Conservation (phyloP, 2,888 invertebrate species). For the Drosophila koepferae region DNA sequence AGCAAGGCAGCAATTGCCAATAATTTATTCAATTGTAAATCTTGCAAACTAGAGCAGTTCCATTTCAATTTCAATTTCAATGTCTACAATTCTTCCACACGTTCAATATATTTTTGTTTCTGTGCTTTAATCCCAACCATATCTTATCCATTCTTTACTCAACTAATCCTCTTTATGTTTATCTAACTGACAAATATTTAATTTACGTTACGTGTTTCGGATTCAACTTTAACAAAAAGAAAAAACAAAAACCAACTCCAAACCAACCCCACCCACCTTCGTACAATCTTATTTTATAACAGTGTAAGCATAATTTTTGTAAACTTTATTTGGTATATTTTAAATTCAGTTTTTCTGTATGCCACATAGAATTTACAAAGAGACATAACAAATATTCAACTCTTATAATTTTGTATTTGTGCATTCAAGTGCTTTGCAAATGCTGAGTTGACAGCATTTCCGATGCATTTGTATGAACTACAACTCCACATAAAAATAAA, state of each 20-base stretch:
- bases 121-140: slow-evolving; percentile 11
- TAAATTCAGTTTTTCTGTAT: slow-evolving; percentile 22
- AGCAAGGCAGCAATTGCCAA: slow-evolving; percentile 17
- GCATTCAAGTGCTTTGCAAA: slow-evolving; percentile 60
- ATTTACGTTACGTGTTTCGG: slow-evolving; percentile 51
- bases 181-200: slow-evolving; percentile 37
- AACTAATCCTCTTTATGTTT: slow-evolving; percentile 36
- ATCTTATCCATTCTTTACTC: not conserved
- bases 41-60: slow-evolving; percentile 13
- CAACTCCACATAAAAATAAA: slow-evolving; percentile 19
- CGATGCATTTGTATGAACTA: slow-evolving; percentile 52
- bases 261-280: not conserved
- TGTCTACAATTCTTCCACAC: slow-evolving; percentile 41
- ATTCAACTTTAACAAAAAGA: slow-evolving; percentile 22
- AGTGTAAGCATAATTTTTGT: slow-evolving; percentile 47
- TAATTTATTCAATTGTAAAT: slow-evolving; percentile 55
- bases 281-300: slow-evolving; percentile 3
- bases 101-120: slow-evolving; percentile 38
- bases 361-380: slow-evolving; percentile 70
- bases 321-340: slow-evolving; percentile 69
- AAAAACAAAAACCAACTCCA: not conserved
- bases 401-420: slow-evolving; percentile 29
- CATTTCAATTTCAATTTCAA: slow-evolving; percentile 17
- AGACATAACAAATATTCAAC: not conserved
- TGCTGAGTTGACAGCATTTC: slow-evolving; percentile 66